Percentiles rank a stretch among this genome's conserved stretches.
These are phyloP conservation scores for Perizoma flavofasciatum DNA, from an alignment of 2,888 invertebrate genomes.

Conservation along the genomic window DNA sequence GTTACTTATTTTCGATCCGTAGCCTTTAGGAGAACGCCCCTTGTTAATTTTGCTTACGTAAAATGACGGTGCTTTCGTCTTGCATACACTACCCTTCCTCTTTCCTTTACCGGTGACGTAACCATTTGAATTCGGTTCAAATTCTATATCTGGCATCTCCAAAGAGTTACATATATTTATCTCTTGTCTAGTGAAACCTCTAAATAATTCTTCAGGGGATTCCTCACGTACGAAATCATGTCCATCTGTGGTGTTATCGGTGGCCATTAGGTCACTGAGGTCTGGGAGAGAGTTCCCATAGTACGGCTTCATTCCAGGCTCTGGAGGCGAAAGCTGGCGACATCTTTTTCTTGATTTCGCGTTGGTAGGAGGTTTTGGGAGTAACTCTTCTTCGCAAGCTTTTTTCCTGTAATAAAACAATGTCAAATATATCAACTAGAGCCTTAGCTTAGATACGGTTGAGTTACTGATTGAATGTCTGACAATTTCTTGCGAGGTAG, in stretches of 20 bases:
- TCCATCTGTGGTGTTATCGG: neutral
- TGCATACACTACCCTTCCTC: too few relatives aligned
- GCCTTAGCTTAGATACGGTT: too few relatives aligned
- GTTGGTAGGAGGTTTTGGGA: neutral
- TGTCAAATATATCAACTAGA: too few relatives aligned
- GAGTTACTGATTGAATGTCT: too few relatives aligned
- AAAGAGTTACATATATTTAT: neutral
- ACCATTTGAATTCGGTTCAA: too few relatives aligned
- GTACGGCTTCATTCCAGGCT: neutral
- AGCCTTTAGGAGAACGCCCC: neutral
- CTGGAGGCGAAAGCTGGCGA: neutral
- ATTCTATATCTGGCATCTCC: too few relatives aligned
- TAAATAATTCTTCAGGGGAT: constrained; percentile 3
- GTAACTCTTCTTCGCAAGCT: too few relatives aligned
- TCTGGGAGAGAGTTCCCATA: constrained; percentile 6
- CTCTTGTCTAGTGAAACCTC: constrained; percentile 9
- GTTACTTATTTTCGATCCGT: neutral
- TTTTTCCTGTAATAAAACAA: constrained; percentile 8
- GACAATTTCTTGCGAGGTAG: too few relatives aligned
- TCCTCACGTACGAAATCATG: neutral
- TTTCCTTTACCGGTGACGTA: too few relatives aligned
- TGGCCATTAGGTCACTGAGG: neutral
- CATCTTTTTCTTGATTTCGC: neutral
- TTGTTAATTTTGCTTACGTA: neutral
- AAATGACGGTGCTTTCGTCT: too few relatives aligned